phyloP scores from a whole-genome alignment of 2,797 vertebrate genomes.

The Acipenser oxyrinchus region DNA sequence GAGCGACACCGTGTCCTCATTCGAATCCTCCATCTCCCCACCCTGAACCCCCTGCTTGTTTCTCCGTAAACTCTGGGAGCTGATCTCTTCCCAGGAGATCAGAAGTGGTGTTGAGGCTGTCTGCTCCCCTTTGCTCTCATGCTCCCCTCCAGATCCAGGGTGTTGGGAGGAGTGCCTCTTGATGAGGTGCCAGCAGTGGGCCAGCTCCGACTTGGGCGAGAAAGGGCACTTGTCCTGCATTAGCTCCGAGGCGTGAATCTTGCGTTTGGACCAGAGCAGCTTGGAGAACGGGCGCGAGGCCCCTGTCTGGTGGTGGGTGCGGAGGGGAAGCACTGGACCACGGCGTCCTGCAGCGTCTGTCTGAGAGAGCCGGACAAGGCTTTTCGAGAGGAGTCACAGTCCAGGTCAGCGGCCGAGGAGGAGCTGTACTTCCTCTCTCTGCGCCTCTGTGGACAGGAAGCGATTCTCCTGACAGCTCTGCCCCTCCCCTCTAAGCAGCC shows the following conservation, averaged over 20 bases:
- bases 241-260: constrained; percentile 89
- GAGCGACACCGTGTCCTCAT: constrained; percentile 58
- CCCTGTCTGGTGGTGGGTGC: constrained; percentile 55
- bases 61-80: constrained; percentile 21
- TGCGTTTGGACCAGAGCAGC: constrained; percentile 80
- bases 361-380: constrained; percentile 77
- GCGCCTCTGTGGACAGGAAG: constrained; percentile 57
- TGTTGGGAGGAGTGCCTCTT: constrained; percentile 71
- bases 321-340: constrained; percentile 89
- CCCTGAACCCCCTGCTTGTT: constrained; percentile 18
- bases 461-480: constrained; percentile 42
- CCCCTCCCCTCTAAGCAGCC: constrained; percentile 37
- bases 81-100: constrained; percentile 61
- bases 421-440: constrained; percentile 85
- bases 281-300: constrained; percentile 54
- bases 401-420: constrained; percentile 59
- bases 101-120: constrained; percentile 47
- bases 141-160: constrained; percentile 3
- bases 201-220: constrained; percentile 83
- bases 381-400: constrained; percentile 76
- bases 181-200: constrained; percentile 88
- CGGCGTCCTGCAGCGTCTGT: constrained; percentile 89
- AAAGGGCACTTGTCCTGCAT: constrained; percentile 94
- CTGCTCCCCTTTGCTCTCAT: constrained; percentile 45
- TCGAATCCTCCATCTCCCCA: constrained; percentile 34